phyloP scores from a whole-genome alignment of 2,888 invertebrate species.

The Papilio gigon region DNA sequence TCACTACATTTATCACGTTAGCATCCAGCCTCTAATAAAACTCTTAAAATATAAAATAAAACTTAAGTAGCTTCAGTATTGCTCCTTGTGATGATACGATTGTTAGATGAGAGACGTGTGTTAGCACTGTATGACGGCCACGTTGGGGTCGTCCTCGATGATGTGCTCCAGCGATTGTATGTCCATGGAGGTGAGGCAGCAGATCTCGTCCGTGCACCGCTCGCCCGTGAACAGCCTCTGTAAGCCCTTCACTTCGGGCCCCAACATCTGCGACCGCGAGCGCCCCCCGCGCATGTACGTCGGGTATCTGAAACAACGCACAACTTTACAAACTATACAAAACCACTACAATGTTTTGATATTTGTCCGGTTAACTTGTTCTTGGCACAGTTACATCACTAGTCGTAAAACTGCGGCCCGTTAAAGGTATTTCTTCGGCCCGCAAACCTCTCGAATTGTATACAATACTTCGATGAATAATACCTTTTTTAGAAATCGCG shows the following conservation, averaged over 20 bases:
- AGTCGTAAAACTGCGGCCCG: too few relatives aligned
- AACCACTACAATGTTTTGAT: not conserved
- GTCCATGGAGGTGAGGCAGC: constrained; percentile 90
- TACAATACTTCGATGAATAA: too few relatives aligned
- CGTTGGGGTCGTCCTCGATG: constrained; percentile 91
- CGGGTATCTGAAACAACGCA: constrained; percentile 60
- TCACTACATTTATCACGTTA: not conserved
- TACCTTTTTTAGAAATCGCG: too few relatives aligned
- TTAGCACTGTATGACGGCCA: constrained; percentile 83
- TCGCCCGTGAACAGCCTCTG: constrained; percentile 89
- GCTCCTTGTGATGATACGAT: not conserved
- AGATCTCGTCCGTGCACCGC: constrained; percentile 94
- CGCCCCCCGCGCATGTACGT: constrained; percentile 63
- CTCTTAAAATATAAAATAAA: not conserved
- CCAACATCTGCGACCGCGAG: constrained; percentile 45
- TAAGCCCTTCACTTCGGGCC: constrained; percentile 65
- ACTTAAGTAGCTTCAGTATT: constrained; percentile 4
- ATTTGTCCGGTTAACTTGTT: too few relatives aligned
- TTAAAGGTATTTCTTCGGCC: too few relatives aligned
- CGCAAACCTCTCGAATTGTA: too few relatives aligned
- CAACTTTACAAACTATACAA: not conserved
- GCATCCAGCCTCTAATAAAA: not conserved
- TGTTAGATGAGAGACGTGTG: not conserved
- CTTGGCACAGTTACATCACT: too few relatives aligned
- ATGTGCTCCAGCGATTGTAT: constrained; percentile 89